Evolutionary conservation across 2,797 vertebrate species (phyloP).

Genomic region (Sebastes goodei): DNA sequence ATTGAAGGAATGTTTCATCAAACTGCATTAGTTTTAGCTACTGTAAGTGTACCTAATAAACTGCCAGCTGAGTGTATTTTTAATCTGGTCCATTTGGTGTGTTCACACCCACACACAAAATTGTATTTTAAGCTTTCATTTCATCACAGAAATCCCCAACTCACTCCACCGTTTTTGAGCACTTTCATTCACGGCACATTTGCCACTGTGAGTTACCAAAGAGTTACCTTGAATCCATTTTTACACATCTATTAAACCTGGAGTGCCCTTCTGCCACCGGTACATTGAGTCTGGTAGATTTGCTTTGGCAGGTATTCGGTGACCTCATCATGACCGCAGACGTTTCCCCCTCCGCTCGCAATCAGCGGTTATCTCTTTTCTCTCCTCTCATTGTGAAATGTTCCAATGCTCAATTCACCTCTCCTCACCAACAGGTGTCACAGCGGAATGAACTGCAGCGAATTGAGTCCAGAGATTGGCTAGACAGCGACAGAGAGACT

Average conservation of each 20-base stretch:
- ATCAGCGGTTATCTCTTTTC: slow-evolving; percentile 59
- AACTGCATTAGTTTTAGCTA: neutral
- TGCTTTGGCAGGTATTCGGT: slow-evolving; percentile 64
- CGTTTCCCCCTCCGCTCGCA: slow-evolving; percentile 32
- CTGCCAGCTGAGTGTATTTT: neutral
- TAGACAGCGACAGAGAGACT: slow-evolving; percentile 10
- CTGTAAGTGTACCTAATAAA: neutral
- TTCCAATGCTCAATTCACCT: slow-evolving; percentile 58
- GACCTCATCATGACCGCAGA: slow-evolving; percentile 64
- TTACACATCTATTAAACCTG: slow-evolving; percentile 62
- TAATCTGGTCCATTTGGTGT: neutral
- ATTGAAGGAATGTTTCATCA: neutral
- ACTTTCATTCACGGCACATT: slow-evolving; percentile 26
- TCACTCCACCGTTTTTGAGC: neutral
- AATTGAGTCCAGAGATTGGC: slow-evolving; percentile 59
- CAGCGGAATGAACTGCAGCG: slow-evolving; percentile 59
- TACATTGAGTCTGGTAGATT: slow-evolving; percentile 64
- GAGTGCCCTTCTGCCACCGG: slow-evolving; percentile 28
- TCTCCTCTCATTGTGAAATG: slow-evolving; percentile 48
- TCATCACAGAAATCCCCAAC: neutral
- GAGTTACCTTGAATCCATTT: slow-evolving; percentile 47
- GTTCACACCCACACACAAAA: neutral
- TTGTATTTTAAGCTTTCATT: slow-evolving; percentile 2
- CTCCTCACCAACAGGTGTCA: slow-evolving; percentile 64
- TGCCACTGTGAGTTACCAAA: slow-evolving; percentile 40